Conservation (phyloP, 2,113 vertebrate species). For the Pyrgilauda ruficollis region DNA sequence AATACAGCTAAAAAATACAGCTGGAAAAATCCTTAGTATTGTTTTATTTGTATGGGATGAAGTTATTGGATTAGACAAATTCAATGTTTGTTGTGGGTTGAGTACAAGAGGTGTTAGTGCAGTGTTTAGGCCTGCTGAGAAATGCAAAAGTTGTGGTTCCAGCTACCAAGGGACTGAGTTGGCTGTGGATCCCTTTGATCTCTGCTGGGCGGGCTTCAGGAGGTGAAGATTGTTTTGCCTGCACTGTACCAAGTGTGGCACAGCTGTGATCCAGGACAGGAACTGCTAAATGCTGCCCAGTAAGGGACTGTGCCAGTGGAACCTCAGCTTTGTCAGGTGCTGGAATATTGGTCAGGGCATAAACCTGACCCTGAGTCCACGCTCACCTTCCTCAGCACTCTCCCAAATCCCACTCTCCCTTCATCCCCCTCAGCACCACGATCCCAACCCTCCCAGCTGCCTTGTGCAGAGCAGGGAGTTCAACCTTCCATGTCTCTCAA, state of each 20-base stretch:
- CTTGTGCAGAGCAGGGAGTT: not conserved
- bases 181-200: not conserved
- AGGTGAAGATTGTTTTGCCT: not conserved
- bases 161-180: not conserved
- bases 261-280: not conserved
- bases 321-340: not conserved
- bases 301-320: not conserved
- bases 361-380: not conserved
- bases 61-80: not conserved
- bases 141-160: slow-evolving; percentile 50
- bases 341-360: not conserved
- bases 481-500: accelerated
- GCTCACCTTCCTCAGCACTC: accelerated
- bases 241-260: not conserved
- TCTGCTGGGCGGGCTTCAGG: not conserved
- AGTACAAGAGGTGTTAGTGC: slow-evolving; percentile 5
- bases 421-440: not conserved
- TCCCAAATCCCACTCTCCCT: not conserved
- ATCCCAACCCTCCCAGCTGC: not conserved
- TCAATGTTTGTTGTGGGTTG: accelerated
- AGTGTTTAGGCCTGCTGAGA: not conserved
- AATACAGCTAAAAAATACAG: not conserved
- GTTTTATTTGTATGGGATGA: not conserved
- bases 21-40: not conserved
- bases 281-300: not conserved